Evolutionary conservation across 2,113 vertebrate genomes (phyloP).

Genomic region (Turdus rufiventris): DNA sequence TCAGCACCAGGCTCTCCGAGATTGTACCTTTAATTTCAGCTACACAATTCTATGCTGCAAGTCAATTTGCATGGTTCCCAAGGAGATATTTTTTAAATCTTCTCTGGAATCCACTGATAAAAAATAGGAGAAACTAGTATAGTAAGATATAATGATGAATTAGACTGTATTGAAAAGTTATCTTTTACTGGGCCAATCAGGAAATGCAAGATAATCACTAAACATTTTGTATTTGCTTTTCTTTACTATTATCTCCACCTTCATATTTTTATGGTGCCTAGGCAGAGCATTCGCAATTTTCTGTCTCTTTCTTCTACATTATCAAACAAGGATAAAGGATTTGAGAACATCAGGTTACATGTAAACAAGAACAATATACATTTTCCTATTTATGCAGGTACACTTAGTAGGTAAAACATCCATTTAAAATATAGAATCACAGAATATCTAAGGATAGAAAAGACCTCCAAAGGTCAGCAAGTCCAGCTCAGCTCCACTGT

Average conservation of each 20-base stretch:
- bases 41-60: background rate
- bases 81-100: background rate
- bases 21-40: background rate
- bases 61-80: background rate
- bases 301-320: background rate
- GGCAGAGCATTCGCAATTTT: background rate
- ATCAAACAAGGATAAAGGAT: background rate
- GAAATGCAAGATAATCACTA: constrained; percentile 36
- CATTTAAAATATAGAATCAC: background rate
- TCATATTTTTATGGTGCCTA: background rate
- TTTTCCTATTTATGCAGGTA: background rate
- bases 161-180: constrained; percentile 35
- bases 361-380: background rate
- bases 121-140: background rate
- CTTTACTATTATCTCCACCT: background rate
- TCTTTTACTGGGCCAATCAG: constrained; percentile 13
- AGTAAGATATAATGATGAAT: constrained; percentile 27
- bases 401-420: background rate
- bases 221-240: constrained; percentile 36
- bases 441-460: background rate
- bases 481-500: background rate
- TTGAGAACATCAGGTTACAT: background rate
- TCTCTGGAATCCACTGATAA: constrained; percentile 14
- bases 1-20: background rate
- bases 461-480: background rate